phyloP scores from a whole-genome alignment of 2,888 invertebrate genomes.

The Nomada goodeniana region DNA sequence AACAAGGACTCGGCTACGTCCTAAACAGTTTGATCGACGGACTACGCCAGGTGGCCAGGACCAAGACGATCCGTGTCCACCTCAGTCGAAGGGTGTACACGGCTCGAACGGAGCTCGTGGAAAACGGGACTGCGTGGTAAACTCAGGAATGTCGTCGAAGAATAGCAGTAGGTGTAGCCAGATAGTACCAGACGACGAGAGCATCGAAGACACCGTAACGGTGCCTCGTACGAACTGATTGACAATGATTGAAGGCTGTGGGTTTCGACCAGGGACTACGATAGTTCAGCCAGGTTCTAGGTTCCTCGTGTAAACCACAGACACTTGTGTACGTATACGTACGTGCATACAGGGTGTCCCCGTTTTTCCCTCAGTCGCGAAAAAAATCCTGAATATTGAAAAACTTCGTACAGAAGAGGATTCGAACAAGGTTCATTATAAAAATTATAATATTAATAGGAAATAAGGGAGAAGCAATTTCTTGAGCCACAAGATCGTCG shows the following conservation, averaged over 20 bases:
- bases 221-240: constrained; percentile 78
- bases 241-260: constrained; percentile 78
- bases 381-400: too few relatives aligned
- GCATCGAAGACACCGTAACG: constrained; percentile 73
- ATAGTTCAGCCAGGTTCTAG: constrained; percentile 22
- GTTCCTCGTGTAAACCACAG: constrained; percentile 59
- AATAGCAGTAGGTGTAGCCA: constrained; percentile 70
- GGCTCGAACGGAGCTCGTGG: constrained; percentile 44
- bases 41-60: constrained; percentile 43
- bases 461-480: too few relatives aligned
- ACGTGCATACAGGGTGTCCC: too few relatives aligned
- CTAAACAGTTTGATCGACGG: constrained; percentile 24
- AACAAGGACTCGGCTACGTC: neutral
- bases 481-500: too few relatives aligned
- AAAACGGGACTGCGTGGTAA: constrained; percentile 70
- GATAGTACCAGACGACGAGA: constrained; percentile 51
- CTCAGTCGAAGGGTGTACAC: constrained; percentile 39
- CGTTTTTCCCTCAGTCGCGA: too few relatives aligned
- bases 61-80: constrained; percentile 15
- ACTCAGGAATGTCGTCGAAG: constrained; percentile 66
- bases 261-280: constrained; percentile 59
- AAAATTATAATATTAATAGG: too few relatives aligned
- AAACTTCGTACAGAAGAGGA: too few relatives aligned
- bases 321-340: too few relatives aligned
- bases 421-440: too few relatives aligned